Conservation (phyloP, 2,888 invertebrate genomes). For the Rotaria socialis region DNA sequence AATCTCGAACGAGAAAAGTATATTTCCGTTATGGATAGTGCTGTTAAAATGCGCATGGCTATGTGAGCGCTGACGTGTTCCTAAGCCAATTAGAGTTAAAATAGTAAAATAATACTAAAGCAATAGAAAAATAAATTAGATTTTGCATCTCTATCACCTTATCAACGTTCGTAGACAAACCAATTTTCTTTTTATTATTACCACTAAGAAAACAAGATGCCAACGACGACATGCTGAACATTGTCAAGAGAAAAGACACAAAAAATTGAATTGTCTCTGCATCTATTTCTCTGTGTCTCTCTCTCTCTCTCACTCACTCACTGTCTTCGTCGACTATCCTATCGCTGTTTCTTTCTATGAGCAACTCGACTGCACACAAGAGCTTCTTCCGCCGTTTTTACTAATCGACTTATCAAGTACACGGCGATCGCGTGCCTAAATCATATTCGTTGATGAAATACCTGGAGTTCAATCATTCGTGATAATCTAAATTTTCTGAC, state of each 20-base stretch:
- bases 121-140: not conserved
- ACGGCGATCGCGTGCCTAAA: not conserved
- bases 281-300: not conserved
- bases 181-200: not conserved
- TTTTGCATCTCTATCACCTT: not conserved
- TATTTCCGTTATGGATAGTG: not conserved
- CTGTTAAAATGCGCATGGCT: not conserved
- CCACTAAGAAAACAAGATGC: not conserved
- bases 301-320: not conserved
- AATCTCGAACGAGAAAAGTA: not conserved
- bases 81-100: no score
- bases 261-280: constrained; percentile 2
- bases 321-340: not conserved
- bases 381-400: not conserved
- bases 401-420: not conserved
- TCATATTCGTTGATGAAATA: not conserved
- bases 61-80: no score
- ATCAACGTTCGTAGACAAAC: not conserved
- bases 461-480: not conserved
- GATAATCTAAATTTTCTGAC: not conserved
- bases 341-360: not conserved
- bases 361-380: not conserved
- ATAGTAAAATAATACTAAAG: no score
- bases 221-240: not conserved
- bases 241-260: not conserved